These are phyloP conservation scores for Ailuropoda melanoleuca DNA, from an alignment of 2,113 vertebrate species.

Conservation along the genomic window DNA sequence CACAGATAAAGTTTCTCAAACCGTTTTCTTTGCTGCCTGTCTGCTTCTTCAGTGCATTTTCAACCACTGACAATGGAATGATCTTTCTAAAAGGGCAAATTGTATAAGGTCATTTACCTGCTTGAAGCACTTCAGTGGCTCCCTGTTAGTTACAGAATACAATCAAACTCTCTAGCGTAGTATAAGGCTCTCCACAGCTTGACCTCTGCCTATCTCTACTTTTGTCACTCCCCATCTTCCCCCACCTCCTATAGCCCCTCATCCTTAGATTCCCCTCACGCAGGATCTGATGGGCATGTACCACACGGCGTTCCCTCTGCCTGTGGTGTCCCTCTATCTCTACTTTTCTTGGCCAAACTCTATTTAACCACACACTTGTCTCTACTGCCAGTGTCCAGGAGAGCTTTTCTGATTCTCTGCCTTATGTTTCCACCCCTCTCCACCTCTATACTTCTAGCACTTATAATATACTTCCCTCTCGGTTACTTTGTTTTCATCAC, in stretches of 20 bases:
- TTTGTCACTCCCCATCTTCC: no score
- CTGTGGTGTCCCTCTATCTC: background rate
- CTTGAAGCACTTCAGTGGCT: conserved; percentile 33
- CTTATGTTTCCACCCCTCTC: no score
- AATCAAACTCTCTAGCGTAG: background rate
- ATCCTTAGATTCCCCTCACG: background rate
- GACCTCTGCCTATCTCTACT: background rate
- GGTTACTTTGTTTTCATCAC: background rate
- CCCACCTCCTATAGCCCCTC: fast-evolving
- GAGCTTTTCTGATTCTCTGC: background rate
- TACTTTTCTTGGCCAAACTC: background rate
- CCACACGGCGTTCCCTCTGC: background rate
- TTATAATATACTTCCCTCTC: background rate
- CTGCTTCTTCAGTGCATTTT: background rate
- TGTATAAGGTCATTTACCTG: conserved; percentile 12
- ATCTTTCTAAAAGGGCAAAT: conserved; percentile 58
- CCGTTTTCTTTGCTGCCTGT: background rate
- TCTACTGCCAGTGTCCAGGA: background rate
- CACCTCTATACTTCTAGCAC: background rate
- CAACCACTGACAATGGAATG: background rate
- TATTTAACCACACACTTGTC: no score
- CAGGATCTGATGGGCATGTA: fast-evolving
- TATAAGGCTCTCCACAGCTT: background rate
- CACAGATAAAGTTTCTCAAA: background rate
- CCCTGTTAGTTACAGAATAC: conserved; percentile 4